Conservation (phyloP, 35 echinoderm and acorn worm species). For the Diadema setosum region DNA sequence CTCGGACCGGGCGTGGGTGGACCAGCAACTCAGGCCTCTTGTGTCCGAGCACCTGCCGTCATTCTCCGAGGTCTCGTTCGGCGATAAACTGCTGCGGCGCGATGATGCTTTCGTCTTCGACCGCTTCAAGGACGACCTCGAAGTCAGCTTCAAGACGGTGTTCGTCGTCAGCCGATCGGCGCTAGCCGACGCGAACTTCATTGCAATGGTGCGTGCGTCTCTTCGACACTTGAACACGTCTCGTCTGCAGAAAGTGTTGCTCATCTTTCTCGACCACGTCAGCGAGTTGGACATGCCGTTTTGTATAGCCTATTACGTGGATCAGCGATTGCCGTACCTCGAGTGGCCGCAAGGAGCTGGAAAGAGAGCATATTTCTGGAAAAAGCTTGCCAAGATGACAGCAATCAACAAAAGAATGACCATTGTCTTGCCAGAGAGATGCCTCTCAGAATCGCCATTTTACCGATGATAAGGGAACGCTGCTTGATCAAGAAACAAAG, state of each 20-base stretch:
- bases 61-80: background rate
- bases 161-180: background rate
- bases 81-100: background rate
- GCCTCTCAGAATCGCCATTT: background rate
- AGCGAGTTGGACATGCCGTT: background rate
- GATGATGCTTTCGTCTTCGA: constrained; percentile 6
- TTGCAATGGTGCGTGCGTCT: background rate
- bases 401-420: background rate
- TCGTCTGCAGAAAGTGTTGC: background rate
- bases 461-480: too few relatives aligned
- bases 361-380: background rate
- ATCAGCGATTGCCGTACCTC: background rate
- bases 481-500: too few relatives aligned
- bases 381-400: background rate
- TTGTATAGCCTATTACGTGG: background rate
- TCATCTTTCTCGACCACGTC: background rate
- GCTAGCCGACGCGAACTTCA: background rate
- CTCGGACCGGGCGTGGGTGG: background rate
- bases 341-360: background rate
- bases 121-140: constrained; percentile 12
- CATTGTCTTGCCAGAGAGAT: background rate
- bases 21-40: background rate
- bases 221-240: background rate
- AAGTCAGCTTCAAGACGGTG: constrained; percentile 1
- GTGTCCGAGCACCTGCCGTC: background rate